Percentiles rank a stretch among this genome's conserved stretches.
These are phyloP conservation scores for Callorhinus ursinus DNA, from an alignment of 2,113 vertebrate genomes.

Conservation along the genomic window DNA sequence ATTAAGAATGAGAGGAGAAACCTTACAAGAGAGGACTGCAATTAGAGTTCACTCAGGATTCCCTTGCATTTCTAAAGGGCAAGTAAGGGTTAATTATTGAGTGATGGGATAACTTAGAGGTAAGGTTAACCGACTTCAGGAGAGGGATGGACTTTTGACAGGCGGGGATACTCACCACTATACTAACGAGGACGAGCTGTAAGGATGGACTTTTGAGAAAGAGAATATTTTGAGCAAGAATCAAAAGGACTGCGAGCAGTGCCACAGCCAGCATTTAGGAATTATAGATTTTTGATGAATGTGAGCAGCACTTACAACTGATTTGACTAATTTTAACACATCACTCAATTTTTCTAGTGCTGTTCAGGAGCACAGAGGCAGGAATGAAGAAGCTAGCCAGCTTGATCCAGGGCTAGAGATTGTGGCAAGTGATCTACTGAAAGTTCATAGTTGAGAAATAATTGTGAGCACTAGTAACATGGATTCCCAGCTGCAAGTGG, in stretches of 20 bases:
- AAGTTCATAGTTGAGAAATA: neutral
- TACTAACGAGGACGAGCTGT: too few species aligned
- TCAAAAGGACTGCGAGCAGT: neutral
- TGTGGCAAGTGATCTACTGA: neutral
- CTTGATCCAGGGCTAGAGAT: neutral
- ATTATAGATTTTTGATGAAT: neutral
- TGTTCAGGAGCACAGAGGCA: neutral
- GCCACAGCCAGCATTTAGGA: neutral
- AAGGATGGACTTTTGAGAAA: neutral
- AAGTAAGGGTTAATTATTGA: neutral
- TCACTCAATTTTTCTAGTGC: neutral
- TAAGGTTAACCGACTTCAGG: neutral
- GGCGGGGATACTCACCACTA: too few species aligned
- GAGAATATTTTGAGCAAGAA: neutral
- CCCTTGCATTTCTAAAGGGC: neutral
- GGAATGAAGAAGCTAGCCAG: neutral
- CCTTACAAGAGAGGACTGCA: neutral
- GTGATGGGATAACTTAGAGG: neutral
- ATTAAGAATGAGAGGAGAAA: neutral
- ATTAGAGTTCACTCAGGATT: neutral
- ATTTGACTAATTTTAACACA: too few species aligned
- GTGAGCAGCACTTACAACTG: neutral
- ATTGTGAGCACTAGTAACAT: neutral
- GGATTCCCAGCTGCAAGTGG: neutral
- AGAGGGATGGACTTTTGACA: neutral